Base-by-base conservation (phyloP, 2,888 invertebrate species). In the Ormyrus thymus region DNA sequence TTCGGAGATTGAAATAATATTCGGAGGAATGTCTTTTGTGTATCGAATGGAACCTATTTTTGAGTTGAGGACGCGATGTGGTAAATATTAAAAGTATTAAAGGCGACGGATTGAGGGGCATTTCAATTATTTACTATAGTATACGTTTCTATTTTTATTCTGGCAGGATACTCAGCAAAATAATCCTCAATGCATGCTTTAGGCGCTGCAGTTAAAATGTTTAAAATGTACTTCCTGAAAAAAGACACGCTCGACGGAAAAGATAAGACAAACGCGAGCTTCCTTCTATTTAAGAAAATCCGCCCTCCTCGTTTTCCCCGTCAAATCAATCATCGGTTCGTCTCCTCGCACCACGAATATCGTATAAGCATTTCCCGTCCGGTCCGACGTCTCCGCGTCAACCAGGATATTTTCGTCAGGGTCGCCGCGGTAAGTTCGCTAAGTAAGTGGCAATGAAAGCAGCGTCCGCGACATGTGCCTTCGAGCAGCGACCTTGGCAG, bases 341-440 rank as follows among this genome's bases (percentile, higher is more conserved):
- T 68, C 53, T 11, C 61, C 10, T 9, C 53, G n/a, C 13, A 48
- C 55, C 7, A 29, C 29, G 29, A 29, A 3, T 29, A 29, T 29
- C 46, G 7, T n/a, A 11, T n/a, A 11, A 69, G n/a, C 48, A 53
- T 53, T 66, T 66, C 13, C 62, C 11, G 13, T 15, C 8, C 8
- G n/a, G n/a, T 64, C 7, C 15, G 51, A 65, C 8, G 11, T 10
- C 15, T 15, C n/a, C 6, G 6, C 8, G 29, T 29, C 29, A 66
- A 15, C n/a, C 45, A 11, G 70, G 75, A 76, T 79, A 75, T 76
- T 79, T 79, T 76, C 9, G 75, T 75, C 65, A 61, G 78, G 78
- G 78, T 81, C 73, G 81, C 45, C 29, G 29, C 29, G 4, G 29
- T 29, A 29, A 29, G 29, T 29, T 29, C 29, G 29, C 29, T 29